Evolutionary conservation across 2,797 vertebrate species (phyloP), one percentile per base, ranked within the genome.

Genomic region (Darevskia mixta): DNA sequence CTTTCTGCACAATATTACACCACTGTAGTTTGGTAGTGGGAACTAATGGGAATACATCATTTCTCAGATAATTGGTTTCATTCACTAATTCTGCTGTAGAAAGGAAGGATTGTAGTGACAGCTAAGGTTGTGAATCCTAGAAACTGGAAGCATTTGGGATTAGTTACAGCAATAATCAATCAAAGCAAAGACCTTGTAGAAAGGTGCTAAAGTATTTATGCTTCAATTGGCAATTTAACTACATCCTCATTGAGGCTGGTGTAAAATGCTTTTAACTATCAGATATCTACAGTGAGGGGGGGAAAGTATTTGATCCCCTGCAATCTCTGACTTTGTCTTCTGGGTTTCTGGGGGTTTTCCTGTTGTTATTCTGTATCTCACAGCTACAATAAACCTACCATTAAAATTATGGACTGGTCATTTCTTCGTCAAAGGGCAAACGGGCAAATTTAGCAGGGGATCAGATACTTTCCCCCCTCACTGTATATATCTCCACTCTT

Each of bases 41-140:
- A 76, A 43, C 84, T 85, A 85, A 78, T 85, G 61, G 73, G 41
- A 86, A 86, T 69, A 38, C 20, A 67, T 85, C 66, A 85, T 61
- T 66, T 77, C 61, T 85, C 73, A 67, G 75, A 86, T 78, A 86
- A 79, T 43, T 86, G 61, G 32, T 32, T 86, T 67, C 78, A 86
- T 86, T 20, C n/a, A 32, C 76, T 78, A 78, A 67, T 78, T 29
- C 29, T n/a, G 17, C 27, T 86, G 64, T 17, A 86, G 38, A 67
- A 78, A 45, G 27, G 18, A 78, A 45, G 38, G 38, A 78, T 15
- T 23, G 84, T 20, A 66, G 43, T 66, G 61, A 20, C 38, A 78
- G 58, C n/a, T 35, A n/a, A 32, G 41, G 32, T 67, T 69, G 41
- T 35, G 61, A 86, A 67, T 86, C 29, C 61, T 69, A 45, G 20